These are phyloP conservation scores for Saimiri boliviensis DNA, from an alignment of 2,113 vertebrate species.

Conservation along the genomic window DNA sequence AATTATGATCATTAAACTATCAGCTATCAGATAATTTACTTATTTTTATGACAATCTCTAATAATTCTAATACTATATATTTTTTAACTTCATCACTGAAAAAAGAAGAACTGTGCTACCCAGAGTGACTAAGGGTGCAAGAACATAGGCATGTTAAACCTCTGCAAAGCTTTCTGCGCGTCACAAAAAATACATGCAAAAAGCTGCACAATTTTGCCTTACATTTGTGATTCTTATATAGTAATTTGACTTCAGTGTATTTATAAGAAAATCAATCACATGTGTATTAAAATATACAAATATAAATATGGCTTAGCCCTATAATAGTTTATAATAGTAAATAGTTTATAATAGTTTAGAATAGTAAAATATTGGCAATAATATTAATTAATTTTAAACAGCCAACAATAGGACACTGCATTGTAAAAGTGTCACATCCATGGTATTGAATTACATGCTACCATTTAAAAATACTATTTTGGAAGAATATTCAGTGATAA, in stretches of 20 bases:
- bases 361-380: constrained; percentile 41
- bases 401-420: neutral
- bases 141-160: neutral
- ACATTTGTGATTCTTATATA: constrained; percentile 8
- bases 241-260: neutral
- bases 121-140: neutral
- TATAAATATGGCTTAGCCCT: neutral
- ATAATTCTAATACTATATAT: neutral
- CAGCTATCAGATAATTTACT: neutral
- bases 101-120: neutral
- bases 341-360: no score
- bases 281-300: neutral
- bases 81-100: neutral
- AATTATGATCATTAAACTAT: neutral
- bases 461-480: constrained; percentile 28
- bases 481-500: neutral
- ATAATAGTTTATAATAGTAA: constrained; percentile 47
- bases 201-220: constrained; percentile 6
- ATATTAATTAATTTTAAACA: constrained; percentile 20
- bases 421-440: neutral
- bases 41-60: constrained; percentile 13
- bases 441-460: neutral
- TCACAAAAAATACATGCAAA: neutral
- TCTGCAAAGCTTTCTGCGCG: neutral
- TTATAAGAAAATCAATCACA: constrained; percentile 34